Base-by-base conservation (phyloP, 2,113 vertebrate genomes). In the Galeopterus variegatus region DNA sequence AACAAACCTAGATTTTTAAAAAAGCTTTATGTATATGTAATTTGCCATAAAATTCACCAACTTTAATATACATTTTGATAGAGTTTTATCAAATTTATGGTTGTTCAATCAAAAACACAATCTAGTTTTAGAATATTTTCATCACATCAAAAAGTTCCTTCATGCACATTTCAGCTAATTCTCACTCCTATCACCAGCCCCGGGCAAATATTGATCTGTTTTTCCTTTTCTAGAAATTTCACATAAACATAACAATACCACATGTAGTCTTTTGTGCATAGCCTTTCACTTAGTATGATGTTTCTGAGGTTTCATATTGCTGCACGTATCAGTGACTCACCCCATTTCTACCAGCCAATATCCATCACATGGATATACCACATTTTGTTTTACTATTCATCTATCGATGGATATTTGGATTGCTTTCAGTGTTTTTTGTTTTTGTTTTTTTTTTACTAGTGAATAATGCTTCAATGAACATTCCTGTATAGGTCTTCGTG, bases 1-100 rank as follows among this genome's bases (percentile, higher is more conserved):
- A 88, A 72, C 26, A 84, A 94, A 6, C 6, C 33, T 88, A 60
- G 41, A 69, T 73, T 96, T 88, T 87, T 28, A n/a, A 72, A 5
- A 54, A 91, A 93, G 26, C 23, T 67, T 82, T 88, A 45, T 67
- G 5, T 45, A 24, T 60, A n/a, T 86, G 23, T 60, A 41, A 88
- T 91, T 88, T 95, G 54, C 12, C 54, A 64, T 80, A 94, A 87
- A 92, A 84, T 58, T 86, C 11, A 84, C 41, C 41, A 82, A 60
- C 90, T 84, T 96, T 48, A 70, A 24, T 69, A 8, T 50, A 45
- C 4, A 56, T 36, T 88, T 67, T 67, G 70, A 76, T 67, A 28
- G n/a, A 19, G 2, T 92, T 96, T 81, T 75, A 90, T 92, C 82
- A 82, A 80, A 75, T 94, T 87, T 94, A 76, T 8, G 92, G 24